phyloP scores from a whole-genome alignment of 2,113 vertebrate species.

The Azemiops feae region DNA sequence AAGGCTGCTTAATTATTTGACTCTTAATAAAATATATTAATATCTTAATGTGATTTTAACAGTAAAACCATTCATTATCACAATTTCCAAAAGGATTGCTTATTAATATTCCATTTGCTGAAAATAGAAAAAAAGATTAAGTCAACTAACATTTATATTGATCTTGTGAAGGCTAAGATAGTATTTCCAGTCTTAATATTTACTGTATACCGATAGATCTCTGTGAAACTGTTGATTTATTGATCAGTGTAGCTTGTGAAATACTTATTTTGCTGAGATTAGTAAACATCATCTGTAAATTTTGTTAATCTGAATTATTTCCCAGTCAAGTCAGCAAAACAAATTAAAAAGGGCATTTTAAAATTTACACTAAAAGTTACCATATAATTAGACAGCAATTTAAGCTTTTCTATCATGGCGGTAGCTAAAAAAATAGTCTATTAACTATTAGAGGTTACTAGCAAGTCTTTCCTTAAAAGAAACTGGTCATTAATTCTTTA shows the following conservation, averaged over 20 bases:
- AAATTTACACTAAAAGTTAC: background rate
- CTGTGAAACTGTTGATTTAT: background rate
- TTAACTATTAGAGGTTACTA: background rate
- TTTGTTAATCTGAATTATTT: background rate
- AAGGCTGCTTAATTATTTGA: background rate
- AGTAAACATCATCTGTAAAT: background rate
- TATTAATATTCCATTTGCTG: background rate
- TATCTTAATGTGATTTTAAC: background rate
- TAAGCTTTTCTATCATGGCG: background rate
- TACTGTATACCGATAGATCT: background rate
- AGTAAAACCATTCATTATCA: background rate
- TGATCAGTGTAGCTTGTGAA: background rate
- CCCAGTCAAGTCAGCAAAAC: background rate
- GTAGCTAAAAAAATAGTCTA: slow-evolving; percentile 5
- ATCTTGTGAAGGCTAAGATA: background rate
- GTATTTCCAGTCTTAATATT: background rate
- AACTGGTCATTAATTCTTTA: background rate
- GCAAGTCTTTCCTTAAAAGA: slow-evolving; percentile 1
- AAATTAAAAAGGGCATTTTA: background rate
- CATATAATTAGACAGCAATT: background rate
- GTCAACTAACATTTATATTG: background rate
- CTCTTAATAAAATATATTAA: background rate
- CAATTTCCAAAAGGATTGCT: background rate
- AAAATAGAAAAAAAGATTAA: background rate
- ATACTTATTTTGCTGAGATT: background rate